Conservation (phyloP, 2,113 vertebrate genomes). For the Tetrao urogallus region DNA sequence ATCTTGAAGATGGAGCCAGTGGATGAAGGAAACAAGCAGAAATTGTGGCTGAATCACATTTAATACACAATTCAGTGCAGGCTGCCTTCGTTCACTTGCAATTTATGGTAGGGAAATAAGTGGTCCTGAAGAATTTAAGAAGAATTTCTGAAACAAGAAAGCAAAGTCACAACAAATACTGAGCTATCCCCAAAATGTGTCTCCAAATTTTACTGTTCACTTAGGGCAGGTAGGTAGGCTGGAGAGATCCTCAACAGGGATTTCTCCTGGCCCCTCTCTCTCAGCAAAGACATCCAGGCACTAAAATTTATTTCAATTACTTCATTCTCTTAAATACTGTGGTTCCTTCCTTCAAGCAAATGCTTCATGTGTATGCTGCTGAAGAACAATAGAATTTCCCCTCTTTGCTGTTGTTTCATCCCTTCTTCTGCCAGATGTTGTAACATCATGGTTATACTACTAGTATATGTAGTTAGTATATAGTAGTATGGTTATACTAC, state of each 20-base stretch:
- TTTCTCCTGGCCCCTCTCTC: neutral
- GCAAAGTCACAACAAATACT: neutral
- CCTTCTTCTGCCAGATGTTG: neutral
- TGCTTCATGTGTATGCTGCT: neutral
- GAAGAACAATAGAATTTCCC: neutral
- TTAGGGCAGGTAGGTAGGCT: neutral
- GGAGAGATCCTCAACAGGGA: neutral
- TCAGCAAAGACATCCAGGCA: neutral
- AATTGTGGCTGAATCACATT: accelerated
- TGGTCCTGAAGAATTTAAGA: neutral
- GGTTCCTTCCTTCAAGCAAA: neutral
- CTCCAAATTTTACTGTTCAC: neutral
- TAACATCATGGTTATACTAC: neutral
- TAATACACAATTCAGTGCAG: neutral
- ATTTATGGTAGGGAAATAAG: neutral
- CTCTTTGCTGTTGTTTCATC: neutral
- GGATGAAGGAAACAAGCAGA: neutral
- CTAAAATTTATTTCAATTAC: neutral
- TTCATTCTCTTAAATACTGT: neutral
- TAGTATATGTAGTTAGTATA: too few relatives aligned
- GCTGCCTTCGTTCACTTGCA: neutral
- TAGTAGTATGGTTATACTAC: neutral
- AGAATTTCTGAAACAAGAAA: neutral
- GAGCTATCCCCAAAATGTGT: neutral
- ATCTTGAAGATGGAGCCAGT: neutral